phyloP scores from a whole-genome alignment of 2,797 vertebrate genomes.

The Mareca strepera region DNA sequence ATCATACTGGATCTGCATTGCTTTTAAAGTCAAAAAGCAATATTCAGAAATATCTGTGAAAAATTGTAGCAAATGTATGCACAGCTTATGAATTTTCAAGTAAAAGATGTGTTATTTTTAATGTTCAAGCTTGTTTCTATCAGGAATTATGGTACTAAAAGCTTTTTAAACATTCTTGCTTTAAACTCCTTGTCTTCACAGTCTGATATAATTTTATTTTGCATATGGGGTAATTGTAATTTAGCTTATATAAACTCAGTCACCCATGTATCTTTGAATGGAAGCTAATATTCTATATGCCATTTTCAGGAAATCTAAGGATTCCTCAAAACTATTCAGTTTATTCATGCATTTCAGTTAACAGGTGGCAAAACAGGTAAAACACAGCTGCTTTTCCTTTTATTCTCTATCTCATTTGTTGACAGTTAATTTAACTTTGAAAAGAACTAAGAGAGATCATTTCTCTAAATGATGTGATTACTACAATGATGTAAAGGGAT shows the following conservation, averaged over 20 bases:
- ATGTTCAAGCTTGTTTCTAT: background rate
- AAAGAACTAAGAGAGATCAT: background rate
- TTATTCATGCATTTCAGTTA: background rate
- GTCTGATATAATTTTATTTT: background rate
- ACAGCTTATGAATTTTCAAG: background rate
- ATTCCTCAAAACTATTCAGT: background rate
- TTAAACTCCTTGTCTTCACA: background rate
- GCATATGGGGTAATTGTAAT: background rate
- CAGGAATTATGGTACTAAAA: background rate
- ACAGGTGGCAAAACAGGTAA: constrained; percentile 28
- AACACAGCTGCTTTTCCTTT: background rate
- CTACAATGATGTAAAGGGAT: background rate
- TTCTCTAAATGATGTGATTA: background rate
- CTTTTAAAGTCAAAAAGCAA: background rate
- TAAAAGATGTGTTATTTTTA: background rate
- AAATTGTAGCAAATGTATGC: background rate
- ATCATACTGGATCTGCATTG: background rate
- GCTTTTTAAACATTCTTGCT: background rate
- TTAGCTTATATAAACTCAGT: background rate
- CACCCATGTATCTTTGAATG: background rate
- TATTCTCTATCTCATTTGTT: background rate
- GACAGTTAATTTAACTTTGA: background rate
- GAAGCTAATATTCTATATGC: background rate
- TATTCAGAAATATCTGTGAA: background rate
- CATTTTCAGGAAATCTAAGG: background rate